phyloP scores from a whole-genome alignment of 2,888 invertebrate genomes.

The Gibbula magus region DNA sequence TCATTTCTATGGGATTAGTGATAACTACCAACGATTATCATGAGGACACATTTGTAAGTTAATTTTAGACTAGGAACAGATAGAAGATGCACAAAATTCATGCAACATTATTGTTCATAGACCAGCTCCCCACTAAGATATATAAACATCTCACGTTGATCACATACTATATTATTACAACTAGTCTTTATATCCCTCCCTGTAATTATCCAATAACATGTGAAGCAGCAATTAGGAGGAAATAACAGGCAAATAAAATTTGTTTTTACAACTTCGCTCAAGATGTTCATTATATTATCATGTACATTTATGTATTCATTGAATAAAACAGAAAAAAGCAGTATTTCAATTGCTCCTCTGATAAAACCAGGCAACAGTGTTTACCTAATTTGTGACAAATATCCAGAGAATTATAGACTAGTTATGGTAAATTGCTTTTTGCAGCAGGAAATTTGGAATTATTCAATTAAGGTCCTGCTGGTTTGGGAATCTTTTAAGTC shows the following conservation, averaged over 20 bases:
- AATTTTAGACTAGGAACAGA: too few relatives aligned
- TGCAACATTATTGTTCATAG: too few relatives aligned
- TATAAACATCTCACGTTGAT: background rate
- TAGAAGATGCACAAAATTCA: too few relatives aligned
- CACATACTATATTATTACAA: background rate
- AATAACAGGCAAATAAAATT: background rate
- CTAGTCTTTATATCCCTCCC: background rate
- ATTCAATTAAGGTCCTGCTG: constrained; percentile 1
- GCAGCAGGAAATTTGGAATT: background rate
- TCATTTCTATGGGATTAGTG: too few relatives aligned
- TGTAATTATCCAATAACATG: background rate
- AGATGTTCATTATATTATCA: background rate
- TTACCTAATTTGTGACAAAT: too few relatives aligned
- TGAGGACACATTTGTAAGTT: too few relatives aligned
- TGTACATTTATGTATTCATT: background rate
- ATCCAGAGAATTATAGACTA: too few relatives aligned
- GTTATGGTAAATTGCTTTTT: too few relatives aligned
- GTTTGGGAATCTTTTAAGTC: background rate
- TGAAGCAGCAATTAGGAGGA: background rate
- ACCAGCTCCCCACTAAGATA: background rate
- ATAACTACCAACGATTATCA: too few relatives aligned
- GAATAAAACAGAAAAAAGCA: too few relatives aligned
- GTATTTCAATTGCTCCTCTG: too few relatives aligned
- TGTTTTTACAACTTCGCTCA: background rate
- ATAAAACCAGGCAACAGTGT: too few relatives aligned